These are phyloP conservation scores for Indri indri DNA, from an alignment of 2,113 vertebrate genomes.

Conservation along the genomic window DNA sequence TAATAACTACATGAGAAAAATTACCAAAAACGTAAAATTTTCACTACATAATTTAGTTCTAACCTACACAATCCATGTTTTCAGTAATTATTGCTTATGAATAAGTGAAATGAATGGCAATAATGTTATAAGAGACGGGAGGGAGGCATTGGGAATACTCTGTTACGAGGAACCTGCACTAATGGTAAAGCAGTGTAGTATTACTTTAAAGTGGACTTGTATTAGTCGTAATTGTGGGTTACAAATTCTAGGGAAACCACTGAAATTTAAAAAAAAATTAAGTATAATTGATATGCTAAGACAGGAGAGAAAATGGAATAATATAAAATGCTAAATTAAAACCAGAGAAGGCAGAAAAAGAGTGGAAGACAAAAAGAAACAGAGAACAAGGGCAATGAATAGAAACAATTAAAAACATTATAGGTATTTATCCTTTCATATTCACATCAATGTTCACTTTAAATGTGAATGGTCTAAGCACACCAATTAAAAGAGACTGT, in stretches of 20 bases:
- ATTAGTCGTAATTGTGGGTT: not conserved
- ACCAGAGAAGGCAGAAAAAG: not conserved
- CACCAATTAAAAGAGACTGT: not conserved
- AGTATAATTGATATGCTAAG: not conserved
- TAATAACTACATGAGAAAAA: not conserved
- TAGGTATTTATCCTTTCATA: not conserved
- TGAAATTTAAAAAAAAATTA: not conserved
- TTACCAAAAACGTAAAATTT: not conserved
- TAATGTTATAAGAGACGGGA: not conserved
- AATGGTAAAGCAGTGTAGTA: too few species aligned
- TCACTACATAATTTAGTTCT: not conserved
- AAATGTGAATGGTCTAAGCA: not conserved
- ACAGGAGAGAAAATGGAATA: not conserved
- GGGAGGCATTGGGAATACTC: not conserved
- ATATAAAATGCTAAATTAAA: not conserved
- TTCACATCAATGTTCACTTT: not conserved
- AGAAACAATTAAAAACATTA: not conserved
- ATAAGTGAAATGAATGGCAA: not conserved
- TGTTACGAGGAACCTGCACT: not conserved
- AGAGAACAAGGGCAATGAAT: not conserved
- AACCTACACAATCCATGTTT: not conserved
- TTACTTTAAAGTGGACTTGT: not conserved
- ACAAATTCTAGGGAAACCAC: not conserved
- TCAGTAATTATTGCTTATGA: not conserved
- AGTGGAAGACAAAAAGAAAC: not conserved